phyloP scores from a whole-genome alignment of 2,888 invertebrate species.

The Euplagia quadripunctaria region DNA sequence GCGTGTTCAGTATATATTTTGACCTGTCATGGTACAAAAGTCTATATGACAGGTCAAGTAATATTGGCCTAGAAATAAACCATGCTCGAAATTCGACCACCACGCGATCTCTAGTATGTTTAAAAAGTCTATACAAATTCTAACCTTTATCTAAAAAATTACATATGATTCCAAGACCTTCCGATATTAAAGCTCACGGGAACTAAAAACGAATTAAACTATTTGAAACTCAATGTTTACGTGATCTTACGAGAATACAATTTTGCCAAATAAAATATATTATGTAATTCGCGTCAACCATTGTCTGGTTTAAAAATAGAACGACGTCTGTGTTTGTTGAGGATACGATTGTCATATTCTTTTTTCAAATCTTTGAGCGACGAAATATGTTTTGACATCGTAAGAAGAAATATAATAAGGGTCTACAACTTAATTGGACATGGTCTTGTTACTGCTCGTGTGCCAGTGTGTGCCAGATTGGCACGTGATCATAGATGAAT shows the following conservation, averaged over 20 bases:
- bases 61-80: too few relatives aligned
- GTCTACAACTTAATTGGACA: not conserved
- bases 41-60: too few relatives aligned
- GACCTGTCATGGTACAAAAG: too few relatives aligned
- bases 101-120: too few relatives aligned
- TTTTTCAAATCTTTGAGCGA: not conserved
- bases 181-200: not conserved
- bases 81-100: too few relatives aligned
- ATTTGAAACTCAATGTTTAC: not conserved
- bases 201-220: not conserved
- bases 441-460: too few relatives aligned
- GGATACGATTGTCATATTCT: not conserved
- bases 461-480: too few relatives aligned
- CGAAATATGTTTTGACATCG: not conserved
- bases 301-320: constrained; percentile 8
- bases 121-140: not conserved
- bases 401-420: not conserved
- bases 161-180: not conserved
- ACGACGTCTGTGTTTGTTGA: not conserved
- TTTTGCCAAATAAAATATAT: not conserved
- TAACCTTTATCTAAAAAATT: not conserved
- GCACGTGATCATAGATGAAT: too few relatives aligned
- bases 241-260: not conserved
- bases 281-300: constrained; percentile 1
- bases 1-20: too few relatives aligned